A percentile compares a stretch with the other conserved stretches of the same genome.
phyloP scores from a whole-genome alignment of 2,113 vertebrate genomes.

The Clarias macrocephalus region DNA sequence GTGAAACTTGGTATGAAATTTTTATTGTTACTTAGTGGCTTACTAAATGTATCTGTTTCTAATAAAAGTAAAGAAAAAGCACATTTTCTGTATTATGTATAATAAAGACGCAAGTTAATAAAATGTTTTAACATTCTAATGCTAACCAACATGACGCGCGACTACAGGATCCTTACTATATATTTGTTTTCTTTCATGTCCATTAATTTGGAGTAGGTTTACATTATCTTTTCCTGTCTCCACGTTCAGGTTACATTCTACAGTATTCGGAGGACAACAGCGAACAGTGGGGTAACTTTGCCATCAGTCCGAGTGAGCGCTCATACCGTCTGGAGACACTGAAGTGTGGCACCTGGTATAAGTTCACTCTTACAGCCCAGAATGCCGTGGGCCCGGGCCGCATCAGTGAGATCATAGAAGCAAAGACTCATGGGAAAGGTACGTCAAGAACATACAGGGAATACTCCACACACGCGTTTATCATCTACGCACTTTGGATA shows the following conservation, averaged over 20 bases:
- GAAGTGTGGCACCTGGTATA: slow-evolving; percentile 98
- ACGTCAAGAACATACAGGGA: not conserved
- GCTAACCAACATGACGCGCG: not conserved
- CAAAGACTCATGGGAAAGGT: slow-evolving; percentile 98
- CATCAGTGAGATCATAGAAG: slow-evolving; percentile 98
- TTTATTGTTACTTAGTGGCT: not conserved
- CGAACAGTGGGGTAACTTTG: slow-evolving; percentile 95
- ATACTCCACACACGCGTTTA: not conserved
- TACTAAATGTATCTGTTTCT: not conserved
- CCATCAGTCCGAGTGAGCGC: slow-evolving; percentile 95
- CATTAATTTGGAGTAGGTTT: not conserved
- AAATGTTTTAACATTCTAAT: not conserved
- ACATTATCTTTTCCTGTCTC: not conserved
- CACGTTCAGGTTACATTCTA: slow-evolving; percentile 85
- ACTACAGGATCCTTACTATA: too few species aligned
- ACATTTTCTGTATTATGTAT: not conserved
- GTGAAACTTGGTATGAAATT: not conserved
- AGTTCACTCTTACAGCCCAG: slow-evolving; percentile 95
- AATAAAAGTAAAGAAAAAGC: not conserved
- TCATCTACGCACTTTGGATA: not conserved
- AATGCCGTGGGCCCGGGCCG: slow-evolving; percentile 95
- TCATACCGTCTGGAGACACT: slow-evolving; percentile 91
- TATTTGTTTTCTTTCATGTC: not conserved
- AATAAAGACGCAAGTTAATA: not conserved
- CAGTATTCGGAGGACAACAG: slow-evolving; percentile 99